Evolutionary conservation across 2,797 vertebrate species (phyloP), one percentile per base, ranked within the genome.

Genomic region (Tenualosa thibaudeaui): DNA sequence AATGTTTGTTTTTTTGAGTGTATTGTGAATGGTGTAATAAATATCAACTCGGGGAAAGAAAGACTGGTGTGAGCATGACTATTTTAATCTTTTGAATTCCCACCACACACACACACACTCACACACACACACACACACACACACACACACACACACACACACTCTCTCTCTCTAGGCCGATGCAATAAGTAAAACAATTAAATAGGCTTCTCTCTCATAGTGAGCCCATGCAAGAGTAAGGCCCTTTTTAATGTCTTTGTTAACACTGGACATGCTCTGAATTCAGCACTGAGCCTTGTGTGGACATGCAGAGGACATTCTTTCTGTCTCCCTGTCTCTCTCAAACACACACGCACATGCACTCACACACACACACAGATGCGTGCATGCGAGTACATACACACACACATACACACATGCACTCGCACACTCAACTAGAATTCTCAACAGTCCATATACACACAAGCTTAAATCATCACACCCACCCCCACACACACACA

Each of bases 351-450:
- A n/a, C 54, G 9, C 53, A 19, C 53, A 37, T 31, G 31, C 31
- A 31, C 31, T 31, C 65, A 15, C 65, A 68, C 26, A 37, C 65
- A 71, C 15, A 37, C 26, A 71, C 3, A 31, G 0, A 71, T 93
- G 0, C 94, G 84, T 2, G 87, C 75, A 22, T 65, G 84, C n/a
- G 94, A 93, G 19, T 4, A 60, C 82, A n/a, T n/a, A 91, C 91
- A 54, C 91, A 91, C 24, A 2, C 19, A 31, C 62, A 68, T 93
- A 0, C 94, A 85, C 2, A 88, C 75, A 19, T 60, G 84, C n/a
- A 94, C 93, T 22, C 5, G 56, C 82, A 90, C 91, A 58, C 91
- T 91, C 68, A 31, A 24, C 19, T 31, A 75, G n/a, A 10, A 68
- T n/a, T n/a, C 60, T 10, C 24, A 65, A 49, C 19, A 22, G 22